These are phyloP conservation scores for Himalopsyche tibetana DNA, from an alignment of 2,888 invertebrate species.

Conservation along the genomic window DNA sequence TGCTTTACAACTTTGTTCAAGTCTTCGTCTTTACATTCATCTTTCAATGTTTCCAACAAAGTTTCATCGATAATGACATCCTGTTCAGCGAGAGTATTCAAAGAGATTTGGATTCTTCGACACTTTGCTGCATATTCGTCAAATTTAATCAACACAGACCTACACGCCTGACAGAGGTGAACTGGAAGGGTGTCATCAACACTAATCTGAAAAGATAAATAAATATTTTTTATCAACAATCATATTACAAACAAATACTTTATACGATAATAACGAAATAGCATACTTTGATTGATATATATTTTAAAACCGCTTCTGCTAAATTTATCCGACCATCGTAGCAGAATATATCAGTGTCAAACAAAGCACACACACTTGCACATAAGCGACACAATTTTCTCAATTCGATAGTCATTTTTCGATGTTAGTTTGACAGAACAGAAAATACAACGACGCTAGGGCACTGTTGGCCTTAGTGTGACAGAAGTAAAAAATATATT, in stretches of 20 bases:
- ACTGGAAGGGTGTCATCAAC: conserved; percentile 44
- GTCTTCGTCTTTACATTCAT: conserved; percentile 8
- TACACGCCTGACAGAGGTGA: conserved; percentile 47
- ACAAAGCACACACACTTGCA: conserved; percentile 43
- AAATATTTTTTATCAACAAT: conserved; percentile 39
- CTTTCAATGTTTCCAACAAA: conserved; percentile 6
- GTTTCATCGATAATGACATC: background rate
- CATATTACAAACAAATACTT: background rate
- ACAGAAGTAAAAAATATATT: conserved; percentile 1
- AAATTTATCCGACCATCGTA: conserved; percentile 33
- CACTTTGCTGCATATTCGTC: conserved; percentile 55
- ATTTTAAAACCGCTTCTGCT: conserved; percentile 48
- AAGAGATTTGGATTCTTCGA: conserved; percentile 37
- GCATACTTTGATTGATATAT: conserved; percentile 50
- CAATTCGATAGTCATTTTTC: conserved; percentile 45
- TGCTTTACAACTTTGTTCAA: conserved; percentile 29
- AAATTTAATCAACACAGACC: conserved; percentile 31
- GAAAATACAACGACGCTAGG: background rate
- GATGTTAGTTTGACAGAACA: conserved; percentile 38
- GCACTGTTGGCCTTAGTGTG: background rate
- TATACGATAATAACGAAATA: background rate
- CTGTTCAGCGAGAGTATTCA: conserved; percentile 21
- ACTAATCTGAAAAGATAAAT: conserved; percentile 44
- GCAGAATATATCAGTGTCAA: conserved; percentile 33
- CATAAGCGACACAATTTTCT: conserved; percentile 51